Evolutionary conservation across 2,797 vertebrate genomes (phyloP).

Genomic region (Schizopygopsis malacanthus): DNA sequence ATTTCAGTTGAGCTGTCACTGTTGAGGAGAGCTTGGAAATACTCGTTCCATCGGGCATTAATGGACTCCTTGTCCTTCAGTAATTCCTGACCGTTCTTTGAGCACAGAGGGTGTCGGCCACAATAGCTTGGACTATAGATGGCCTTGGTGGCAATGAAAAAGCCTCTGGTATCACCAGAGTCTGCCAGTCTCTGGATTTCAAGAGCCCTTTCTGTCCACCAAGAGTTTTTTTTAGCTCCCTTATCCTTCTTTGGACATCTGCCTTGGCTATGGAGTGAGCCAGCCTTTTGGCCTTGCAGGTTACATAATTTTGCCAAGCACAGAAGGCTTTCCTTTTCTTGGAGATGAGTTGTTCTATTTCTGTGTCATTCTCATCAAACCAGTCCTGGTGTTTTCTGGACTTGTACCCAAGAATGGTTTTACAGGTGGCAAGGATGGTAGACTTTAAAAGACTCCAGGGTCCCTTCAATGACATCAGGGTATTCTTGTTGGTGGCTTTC

Average conservation of each 20-base stretch:
- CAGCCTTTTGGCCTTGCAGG: not conserved
- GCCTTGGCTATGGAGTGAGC: not conserved
- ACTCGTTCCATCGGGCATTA: not conserved
- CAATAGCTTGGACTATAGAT: not conserved
- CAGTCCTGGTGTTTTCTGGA: constrained; percentile 41
- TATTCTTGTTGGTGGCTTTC: not conserved
- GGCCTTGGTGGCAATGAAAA: constrained; percentile 45
- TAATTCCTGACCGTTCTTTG: not conserved
- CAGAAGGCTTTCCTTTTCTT: no score
- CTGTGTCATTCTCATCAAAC: constrained; percentile 24
- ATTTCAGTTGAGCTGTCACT: not conserved
- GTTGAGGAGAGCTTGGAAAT: constrained; percentile 35
- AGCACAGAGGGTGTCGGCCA: not conserved
- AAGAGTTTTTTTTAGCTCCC: not conserved
- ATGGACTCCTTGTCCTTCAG: not conserved
- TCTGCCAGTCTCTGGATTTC: constrained; percentile 39
- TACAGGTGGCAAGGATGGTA: not conserved
- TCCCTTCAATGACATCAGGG: constrained; percentile 22
- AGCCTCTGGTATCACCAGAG: no score
- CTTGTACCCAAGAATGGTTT: not conserved
- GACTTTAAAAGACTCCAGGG: constrained; percentile 12
- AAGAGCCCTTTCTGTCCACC: constrained; percentile 1
- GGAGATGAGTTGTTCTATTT: constrained; percentile 25
- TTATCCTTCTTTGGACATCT: not conserved
- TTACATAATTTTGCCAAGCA: constrained; percentile 42